Percentiles rank a stretch among this genome's conserved stretches.
These are phyloP conservation scores for Hemibagrus guttatus DNA, from an alignment of 2,797 vertebrate species.

Conservation along the genomic window DNA sequence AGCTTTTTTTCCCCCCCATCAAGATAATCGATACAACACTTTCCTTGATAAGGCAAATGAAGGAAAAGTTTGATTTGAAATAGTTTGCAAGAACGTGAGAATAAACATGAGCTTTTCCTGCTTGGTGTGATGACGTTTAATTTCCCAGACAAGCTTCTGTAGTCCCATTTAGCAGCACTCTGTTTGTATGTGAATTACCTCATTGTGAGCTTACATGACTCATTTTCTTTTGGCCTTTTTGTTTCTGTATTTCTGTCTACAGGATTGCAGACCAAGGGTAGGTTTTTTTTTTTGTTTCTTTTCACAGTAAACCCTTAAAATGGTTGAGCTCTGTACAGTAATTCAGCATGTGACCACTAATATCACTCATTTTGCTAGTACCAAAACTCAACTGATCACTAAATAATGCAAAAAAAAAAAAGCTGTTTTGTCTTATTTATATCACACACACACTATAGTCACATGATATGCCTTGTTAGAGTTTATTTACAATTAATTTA, in stretches of 20 bases:
- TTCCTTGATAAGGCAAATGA: no score
- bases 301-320: neutral
- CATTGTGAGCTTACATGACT: neutral
- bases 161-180: no score
- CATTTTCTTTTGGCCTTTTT: neutral
- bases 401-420: neutral
- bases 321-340: no score
- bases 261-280: neutral
- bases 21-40: no score
- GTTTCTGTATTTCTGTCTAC: neutral
- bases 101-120: no score
- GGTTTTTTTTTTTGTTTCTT: conserved; percentile 1
- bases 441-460: neutral
- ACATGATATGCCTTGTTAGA: neutral
- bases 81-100: no score
- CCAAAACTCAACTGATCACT: neutral
- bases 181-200: neutral
- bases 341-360: neutral
- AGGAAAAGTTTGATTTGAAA: no score
- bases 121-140: no score
- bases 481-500: neutral
- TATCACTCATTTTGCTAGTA: neutral
- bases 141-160: no score
- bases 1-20: no score
- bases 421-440: neutral